These are phyloP conservation scores for Notocelia uddmanniana DNA, from an alignment of 2,888 invertebrate species.

Conservation along the genomic window DNA sequence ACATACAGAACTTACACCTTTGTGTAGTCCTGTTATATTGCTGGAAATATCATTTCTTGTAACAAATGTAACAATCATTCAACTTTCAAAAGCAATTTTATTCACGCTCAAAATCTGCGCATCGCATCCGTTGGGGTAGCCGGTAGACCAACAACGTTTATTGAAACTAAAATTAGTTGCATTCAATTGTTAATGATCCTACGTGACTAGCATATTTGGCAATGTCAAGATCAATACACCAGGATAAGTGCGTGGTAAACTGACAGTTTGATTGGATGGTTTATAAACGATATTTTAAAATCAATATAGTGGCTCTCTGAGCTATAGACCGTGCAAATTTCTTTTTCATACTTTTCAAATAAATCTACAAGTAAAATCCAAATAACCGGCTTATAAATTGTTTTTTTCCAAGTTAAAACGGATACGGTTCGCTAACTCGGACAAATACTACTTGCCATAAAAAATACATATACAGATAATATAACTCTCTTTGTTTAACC, in stretches of 20 bases:
- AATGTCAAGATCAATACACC: conserved; percentile 11
- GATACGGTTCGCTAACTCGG: no score
- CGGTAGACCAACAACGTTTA: no score
- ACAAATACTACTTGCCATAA: background rate
- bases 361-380: no score
- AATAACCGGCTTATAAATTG: no score
- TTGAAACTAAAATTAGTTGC: conserved; percentile 20
- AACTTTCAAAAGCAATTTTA: background rate
- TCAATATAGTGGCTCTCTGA: no score
- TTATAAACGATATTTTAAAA: background rate
- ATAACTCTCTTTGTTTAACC: no score
- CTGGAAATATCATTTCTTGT: background rate
- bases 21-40: background rate
- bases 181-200: conserved; percentile 10
- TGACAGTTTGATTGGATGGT: background rate
- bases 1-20: background rate
- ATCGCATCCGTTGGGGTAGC: background rate
- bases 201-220: conserved; percentile 12
- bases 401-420: no score
- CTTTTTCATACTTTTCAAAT: no score
- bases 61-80: background rate
- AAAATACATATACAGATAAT: no score
- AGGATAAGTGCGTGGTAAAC: background rate
- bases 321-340: no score
- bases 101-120: background rate